These are phyloP conservation scores for Troides oblongomaculatus DNA, from an alignment of 2,888 invertebrate species.

Conservation along the genomic window DNA sequence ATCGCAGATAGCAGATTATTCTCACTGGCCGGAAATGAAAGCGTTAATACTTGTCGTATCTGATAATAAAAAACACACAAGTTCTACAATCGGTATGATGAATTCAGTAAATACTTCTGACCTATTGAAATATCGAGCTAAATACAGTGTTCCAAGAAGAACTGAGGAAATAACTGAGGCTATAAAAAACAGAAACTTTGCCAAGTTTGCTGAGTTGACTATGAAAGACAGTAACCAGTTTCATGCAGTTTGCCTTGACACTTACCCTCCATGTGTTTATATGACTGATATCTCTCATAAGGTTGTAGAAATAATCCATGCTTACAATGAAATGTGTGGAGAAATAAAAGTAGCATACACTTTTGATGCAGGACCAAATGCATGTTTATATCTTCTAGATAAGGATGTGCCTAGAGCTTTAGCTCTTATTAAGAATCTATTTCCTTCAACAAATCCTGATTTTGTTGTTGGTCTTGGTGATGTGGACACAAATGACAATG, in stretches of 20 bases:
- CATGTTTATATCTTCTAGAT: slow-evolving; percentile 91
- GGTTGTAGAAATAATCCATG: slow-evolving; percentile 89
- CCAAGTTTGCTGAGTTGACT: slow-evolving; percentile 92
- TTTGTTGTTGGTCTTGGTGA: slow-evolving; percentile 57
- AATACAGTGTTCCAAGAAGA: slow-evolving; percentile 86
- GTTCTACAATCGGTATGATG: slow-evolving; percentile 95
- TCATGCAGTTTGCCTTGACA: slow-evolving; percentile 95
- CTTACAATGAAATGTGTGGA: slow-evolving; percentile 87
- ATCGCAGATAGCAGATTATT: slow-evolving; percentile 84
- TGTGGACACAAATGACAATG: slow-evolving; percentile 37
- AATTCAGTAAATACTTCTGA: slow-evolving; percentile 89
- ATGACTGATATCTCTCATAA: slow-evolving; percentile 93
- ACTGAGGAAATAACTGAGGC: slow-evolving; percentile 75
- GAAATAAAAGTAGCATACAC: slow-evolving; percentile 92
- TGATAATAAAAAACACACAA: slow-evolving; percentile 89
- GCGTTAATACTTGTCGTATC: slow-evolving; percentile 93
- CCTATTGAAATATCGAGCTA: slow-evolving; percentile 86
- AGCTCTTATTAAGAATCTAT: slow-evolving; percentile 84
- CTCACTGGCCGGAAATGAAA: slow-evolving; percentile 95
- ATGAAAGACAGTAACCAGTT: slow-evolving; percentile 99
- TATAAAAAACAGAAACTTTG: slow-evolving; percentile 87
- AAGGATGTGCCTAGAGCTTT: slow-evolving; percentile 85
- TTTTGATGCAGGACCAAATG: slow-evolving; percentile 99
- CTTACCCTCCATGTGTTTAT: slow-evolving; percentile 96
- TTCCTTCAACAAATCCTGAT: slow-evolving; percentile 81